Evolutionary conservation across 2,113 vertebrate genomes (phyloP).

Genomic region (Ceyx margarethae): DNA sequence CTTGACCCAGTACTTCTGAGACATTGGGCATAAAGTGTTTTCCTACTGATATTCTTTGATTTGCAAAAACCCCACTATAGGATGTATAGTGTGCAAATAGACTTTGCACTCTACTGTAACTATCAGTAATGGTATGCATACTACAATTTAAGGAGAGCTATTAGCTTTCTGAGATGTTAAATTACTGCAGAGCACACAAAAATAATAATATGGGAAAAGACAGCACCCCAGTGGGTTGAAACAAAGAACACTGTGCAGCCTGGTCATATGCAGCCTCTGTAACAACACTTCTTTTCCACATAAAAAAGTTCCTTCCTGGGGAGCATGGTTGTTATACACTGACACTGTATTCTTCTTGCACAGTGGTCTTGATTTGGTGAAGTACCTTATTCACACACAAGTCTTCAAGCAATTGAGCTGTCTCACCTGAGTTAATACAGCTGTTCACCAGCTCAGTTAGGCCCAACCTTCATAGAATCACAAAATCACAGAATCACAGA

Average conservation of each 20-base stretch:
- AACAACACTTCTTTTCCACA: slow-evolving; percentile 25
- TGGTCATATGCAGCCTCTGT: background rate
- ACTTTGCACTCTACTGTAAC: slow-evolving; percentile 39
- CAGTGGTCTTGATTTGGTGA: slow-evolving; percentile 1
- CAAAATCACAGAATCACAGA: too few relatives aligned
- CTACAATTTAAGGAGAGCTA: slow-evolving; percentile 64
- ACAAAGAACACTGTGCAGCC: slow-evolving; percentile 41
- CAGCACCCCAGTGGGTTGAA: slow-evolving; percentile 40
- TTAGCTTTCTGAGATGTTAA: slow-evolving; percentile 22
- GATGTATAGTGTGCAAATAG: slow-evolving; percentile 52
- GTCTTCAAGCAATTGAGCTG: background rate
- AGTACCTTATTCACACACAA: background rate
- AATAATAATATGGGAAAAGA: slow-evolving; percentile 55
- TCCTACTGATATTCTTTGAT: slow-evolving; percentile 50
- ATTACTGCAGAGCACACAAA: slow-evolving; percentile 27
- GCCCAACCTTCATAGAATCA: background rate
- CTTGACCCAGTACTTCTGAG: background rate
- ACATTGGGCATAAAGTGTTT: background rate
- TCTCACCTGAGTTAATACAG: background rate
- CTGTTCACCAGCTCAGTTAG: background rate
- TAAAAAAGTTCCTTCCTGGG: slow-evolving; percentile 23
- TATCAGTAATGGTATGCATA: slow-evolving; percentile 38
- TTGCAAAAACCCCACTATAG: slow-evolving; percentile 21
- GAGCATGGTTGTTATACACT: background rate
- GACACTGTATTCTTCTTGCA: slow-evolving; percentile 1